phyloP scores from a whole-genome alignment of 1,140 invertebrate genomes.

The Lasioglossum albipes region DNA sequence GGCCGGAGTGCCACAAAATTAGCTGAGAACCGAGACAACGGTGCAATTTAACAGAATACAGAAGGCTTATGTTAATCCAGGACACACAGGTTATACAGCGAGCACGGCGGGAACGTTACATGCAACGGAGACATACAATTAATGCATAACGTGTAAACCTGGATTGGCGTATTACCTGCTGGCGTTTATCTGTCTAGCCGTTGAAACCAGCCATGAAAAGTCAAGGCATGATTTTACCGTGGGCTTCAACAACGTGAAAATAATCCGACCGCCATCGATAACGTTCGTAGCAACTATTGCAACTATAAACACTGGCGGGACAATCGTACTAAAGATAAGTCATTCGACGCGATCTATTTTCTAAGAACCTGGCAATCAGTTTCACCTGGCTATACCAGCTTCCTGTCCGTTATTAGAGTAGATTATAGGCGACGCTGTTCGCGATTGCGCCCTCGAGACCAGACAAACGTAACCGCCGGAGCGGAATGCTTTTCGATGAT shows the following conservation, averaged over 20 bases:
- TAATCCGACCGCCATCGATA: too few relatives aligned
- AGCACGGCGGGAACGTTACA: too few relatives aligned
- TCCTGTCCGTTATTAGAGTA: slow-evolving; percentile 47
- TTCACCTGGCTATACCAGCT: slow-evolving; percentile 14
- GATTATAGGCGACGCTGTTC: slow-evolving; percentile 43
- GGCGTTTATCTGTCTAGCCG: too few relatives aligned
- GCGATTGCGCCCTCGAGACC: slow-evolving; percentile 36
- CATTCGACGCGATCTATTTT: slow-evolving; percentile 23
- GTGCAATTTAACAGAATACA: neutral
- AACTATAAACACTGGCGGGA: slow-evolving; percentile 20
- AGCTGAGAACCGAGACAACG: neutral
- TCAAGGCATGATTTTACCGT: too few relatives aligned
- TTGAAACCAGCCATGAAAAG: too few relatives aligned
- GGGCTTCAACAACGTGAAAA: too few relatives aligned
- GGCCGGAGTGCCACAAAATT: neutral
- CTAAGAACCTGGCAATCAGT: slow-evolving; percentile 35
- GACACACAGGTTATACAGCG: too few relatives aligned
- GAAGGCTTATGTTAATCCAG: too few relatives aligned
- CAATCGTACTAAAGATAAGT: slow-evolving; percentile 1
- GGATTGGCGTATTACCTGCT: too few relatives aligned
- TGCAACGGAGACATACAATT: too few relatives aligned
- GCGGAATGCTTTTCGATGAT: slow-evolving; percentile 27
- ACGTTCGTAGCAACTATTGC: neutral
- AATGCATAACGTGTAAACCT: too few relatives aligned
- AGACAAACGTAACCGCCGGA: slow-evolving; percentile 28